Conservation (phyloP, 1,140 invertebrate genomes). For the Drosophila rufa region DNA sequence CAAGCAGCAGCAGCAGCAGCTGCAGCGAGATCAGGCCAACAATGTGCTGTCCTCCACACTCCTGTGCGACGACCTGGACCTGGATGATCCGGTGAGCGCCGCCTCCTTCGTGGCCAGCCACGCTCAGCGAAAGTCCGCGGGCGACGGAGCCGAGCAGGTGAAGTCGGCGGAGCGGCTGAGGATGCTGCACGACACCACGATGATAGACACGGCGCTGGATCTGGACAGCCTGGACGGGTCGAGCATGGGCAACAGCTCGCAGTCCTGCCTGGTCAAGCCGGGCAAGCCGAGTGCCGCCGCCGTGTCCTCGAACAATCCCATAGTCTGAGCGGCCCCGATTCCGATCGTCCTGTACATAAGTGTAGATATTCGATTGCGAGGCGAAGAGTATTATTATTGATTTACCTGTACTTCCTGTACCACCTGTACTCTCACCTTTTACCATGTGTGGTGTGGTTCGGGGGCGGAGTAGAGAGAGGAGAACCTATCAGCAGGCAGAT, state of each 20-base stretch:
- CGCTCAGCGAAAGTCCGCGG: conserved; percentile 44
- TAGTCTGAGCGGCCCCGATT: conserved; percentile 51
- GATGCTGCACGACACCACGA: conserved; percentile 92
- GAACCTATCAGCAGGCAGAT: conserved; percentile 74
- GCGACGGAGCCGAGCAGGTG: conserved; percentile 67
- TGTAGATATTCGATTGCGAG: conserved; percentile 59
- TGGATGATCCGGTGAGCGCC: conserved; percentile 82
- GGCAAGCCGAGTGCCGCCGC: conserved; percentile 30
- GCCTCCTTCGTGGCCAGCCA: conserved; percentile 66
- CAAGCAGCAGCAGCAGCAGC: conserved; percentile 39
- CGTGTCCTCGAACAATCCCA: conserved; percentile 38
- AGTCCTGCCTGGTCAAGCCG: conserved; percentile 82
- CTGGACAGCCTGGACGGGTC: conserved; percentile 90
- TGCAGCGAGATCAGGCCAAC: conserved; percentile 35
- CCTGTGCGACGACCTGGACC: conserved; percentile 81
- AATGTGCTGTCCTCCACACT: conserved; percentile 74
- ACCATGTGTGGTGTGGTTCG: conserved; percentile 29
- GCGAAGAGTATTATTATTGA: conserved; percentile 48
- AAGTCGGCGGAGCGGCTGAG: conserved; percentile 88
- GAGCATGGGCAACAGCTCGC: conserved; percentile 82
- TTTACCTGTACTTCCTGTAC: conserved; percentile 20
- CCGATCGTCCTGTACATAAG: conserved; percentile 30
- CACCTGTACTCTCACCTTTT: conserved; percentile 1
- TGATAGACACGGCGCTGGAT: conserved; percentile 94
- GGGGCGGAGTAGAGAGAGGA: conserved; percentile 15